Base-by-base conservation (phyloP, 2,888 invertebrate genomes). In the Mylabris sibirica region DNA sequence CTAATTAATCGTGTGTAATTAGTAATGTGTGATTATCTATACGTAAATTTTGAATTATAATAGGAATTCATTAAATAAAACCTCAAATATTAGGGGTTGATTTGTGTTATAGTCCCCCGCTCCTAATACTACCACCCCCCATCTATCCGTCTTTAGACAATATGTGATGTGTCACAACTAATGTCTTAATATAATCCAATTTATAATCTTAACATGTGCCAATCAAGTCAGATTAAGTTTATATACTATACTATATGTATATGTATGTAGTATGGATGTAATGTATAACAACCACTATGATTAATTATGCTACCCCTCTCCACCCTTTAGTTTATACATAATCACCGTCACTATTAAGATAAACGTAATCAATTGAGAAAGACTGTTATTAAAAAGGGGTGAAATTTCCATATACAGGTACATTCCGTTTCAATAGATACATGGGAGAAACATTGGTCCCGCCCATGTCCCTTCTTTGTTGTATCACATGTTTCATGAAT, bases 141-240 rank as follows among this genome's bases (percentile, higher is more conserved):
- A 41, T 12, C 41, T 41, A 41, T 41, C 44, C 20, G 2, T 20
- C 49, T 49, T 49, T 49, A 49, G 20, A 49, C 20, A 49, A 49
- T 49, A 22, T 49, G 49, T 49, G 49, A 49, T 49, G 20, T 49
- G 49, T 49, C 49, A 49, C 49, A 49, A 49, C 49, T 49, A 49
- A 49, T 49, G 49, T 49, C 49, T 49, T 49, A 20, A 49, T 49
- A 49, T 49, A 49, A 49, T 49, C 49, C 12, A 49, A 49, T 49
- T 49, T 49, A 49, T 49, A 49, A 49, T 49, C 49, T 49, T 49
- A 49, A 49, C 49, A 49, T 49, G 49, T 49, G 49, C 49, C 49
- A 49, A 49, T 49, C 49, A 49, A 49, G 49, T 49, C 49, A 49
- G 49, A 49, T 49, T 49, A 49, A 22, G 49, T 49, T 49, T 49